Evolutionary conservation across 2,888 invertebrate genomes (phyloP), one percentile per base, ranked within the genome.

Genomic region (Megamerina dolium): DNA sequence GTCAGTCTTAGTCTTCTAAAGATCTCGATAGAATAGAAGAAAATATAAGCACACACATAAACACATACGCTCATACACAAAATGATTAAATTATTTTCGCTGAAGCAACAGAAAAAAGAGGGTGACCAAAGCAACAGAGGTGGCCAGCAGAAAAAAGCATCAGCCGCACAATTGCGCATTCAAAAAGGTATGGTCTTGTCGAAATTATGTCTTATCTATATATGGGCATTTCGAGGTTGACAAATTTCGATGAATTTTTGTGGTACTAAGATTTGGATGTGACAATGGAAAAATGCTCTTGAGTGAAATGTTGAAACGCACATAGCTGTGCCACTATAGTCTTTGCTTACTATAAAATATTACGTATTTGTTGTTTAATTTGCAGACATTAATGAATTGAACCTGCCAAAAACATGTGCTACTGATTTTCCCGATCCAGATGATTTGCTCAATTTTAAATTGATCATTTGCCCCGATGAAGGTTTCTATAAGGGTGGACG

Each of bases 81-180:
- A 57, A 96, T 96, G 96, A 94, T 96, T 74, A 95, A 94, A 81
- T 80, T 96, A 75, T 96, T 96, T 80, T 93, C 95, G 58, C 77
- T 96, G 70, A 96, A 96, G 77, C 92, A 96, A 78, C 93, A 95
- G 76, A 93, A 94, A 78, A 95, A 95, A 79, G 94, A 95, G 80
- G 94, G 91, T 66, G 91, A 90, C 73, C 82, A 87, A 59, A 81
- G 80, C 52, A 85, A 87, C 59, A 79, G 77, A 68, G 74, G 78
- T 62, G 81, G 82, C 50, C 81, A 80, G 66, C 88, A 88, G 73
- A 91, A 94, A 75, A 92, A 92, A 74, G 89, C 93, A 54, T 93
- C 94, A 55, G 95, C 96, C 60, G 96, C 96, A 54, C 95, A 96
- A 74, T 78, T 96, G 66, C 83, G 96, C 74, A 93, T 96, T 66